Conservation (phyloP, 2,113 vertebrate genomes). For the Megaptera novaeangliae region DNA sequence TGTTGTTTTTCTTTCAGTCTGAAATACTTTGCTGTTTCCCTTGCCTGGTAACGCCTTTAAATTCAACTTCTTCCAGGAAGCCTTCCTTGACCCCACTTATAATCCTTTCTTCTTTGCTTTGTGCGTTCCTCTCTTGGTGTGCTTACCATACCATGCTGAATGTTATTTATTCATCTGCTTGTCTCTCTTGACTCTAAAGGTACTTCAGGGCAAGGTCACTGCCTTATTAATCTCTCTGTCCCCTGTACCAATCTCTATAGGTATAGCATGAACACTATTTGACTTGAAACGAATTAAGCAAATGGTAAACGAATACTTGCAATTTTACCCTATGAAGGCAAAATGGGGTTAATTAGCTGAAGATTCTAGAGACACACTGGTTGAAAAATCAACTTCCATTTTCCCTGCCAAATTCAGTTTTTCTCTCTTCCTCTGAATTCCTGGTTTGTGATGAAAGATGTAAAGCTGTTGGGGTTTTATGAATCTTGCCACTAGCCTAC, state of each 20-base stretch:
- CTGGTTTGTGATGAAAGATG: conserved; percentile 53
- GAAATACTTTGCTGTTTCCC: background rate
- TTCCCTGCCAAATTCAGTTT: background rate
- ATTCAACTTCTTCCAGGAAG: background rate
- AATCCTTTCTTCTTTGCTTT: background rate
- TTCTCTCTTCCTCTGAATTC: background rate
- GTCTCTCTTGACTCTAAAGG: background rate
- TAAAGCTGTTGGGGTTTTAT: conserved; percentile 57
- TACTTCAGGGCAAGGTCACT: background rate
- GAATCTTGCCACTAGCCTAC: conserved; percentile 59
- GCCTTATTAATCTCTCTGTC: background rate
- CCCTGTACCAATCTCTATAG: accelerated
- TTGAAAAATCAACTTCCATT: background rate
- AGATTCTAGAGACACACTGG: background rate
- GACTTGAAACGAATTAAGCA: background rate
- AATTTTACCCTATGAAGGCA: background rate
- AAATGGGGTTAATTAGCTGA: conserved; percentile 14
- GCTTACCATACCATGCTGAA: too few relatives aligned
- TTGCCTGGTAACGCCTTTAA: background rate
- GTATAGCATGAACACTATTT: background rate
- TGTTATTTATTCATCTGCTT: background rate
- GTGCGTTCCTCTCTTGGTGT: background rate
- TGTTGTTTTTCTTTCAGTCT: background rate
- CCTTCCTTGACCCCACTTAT: background rate
- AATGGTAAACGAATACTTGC: background rate